These are phyloP conservation scores for Apostichopus parvimensis DNA, from an alignment of 35 echinoderm and acorn worm genomes.

Conservation along the genomic window DNA sequence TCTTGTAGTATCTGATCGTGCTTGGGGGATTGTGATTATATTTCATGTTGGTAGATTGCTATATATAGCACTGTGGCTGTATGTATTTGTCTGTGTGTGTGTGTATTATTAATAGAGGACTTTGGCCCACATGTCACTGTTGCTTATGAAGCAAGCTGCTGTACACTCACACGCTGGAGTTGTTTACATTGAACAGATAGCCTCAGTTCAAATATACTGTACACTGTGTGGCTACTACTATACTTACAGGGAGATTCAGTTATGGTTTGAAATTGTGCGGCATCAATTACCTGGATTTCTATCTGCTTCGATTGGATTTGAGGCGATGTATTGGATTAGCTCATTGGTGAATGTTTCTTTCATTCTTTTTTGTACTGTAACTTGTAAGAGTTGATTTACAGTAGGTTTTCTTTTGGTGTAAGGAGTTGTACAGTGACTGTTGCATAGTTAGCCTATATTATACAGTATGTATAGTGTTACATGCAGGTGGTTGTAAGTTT, in stretches of 20 bases:
- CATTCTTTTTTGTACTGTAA: background rate
- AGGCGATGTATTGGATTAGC: background rate
- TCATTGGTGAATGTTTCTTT: background rate
- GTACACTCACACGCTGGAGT: background rate
- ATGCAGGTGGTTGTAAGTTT: too few species aligned
- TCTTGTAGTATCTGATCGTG: background rate
- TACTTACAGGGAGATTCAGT: background rate
- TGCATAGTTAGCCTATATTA: too few species aligned
- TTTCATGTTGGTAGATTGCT: background rate
- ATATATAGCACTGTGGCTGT: background rate
- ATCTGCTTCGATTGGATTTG: background rate
- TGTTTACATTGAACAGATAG: background rate
- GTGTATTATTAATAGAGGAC: conserved; percentile 4
- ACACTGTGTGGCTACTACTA: background rate
- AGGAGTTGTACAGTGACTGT: too few species aligned
- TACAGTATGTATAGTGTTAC: too few species aligned
- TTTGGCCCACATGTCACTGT: conserved; percentile 13
- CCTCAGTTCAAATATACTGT: background rate
- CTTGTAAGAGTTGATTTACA: background rate
- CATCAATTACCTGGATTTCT: background rate
- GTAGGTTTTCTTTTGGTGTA: background rate
- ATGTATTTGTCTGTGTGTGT: background rate
- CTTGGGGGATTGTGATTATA: background rate
- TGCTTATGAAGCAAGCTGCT: conserved; percentile 7
- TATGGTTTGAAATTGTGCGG: background rate